Conservation (phyloP, 1,140 invertebrate genomes). For the Plutomurus gul region DNA sequence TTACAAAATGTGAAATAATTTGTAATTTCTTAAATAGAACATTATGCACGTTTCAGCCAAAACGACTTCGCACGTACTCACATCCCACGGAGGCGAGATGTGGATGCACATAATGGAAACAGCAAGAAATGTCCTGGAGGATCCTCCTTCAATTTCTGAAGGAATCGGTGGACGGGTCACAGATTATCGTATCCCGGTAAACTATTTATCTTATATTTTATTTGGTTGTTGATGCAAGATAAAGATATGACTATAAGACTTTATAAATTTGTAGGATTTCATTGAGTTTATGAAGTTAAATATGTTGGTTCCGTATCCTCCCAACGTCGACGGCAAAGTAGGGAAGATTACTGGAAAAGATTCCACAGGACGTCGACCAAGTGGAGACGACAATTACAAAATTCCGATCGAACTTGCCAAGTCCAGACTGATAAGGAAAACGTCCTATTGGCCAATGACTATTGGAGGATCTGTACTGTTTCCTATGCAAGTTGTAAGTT, state of each 20-base stretch:
- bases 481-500: conserved; percentile 77
- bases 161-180: conserved; percentile 89
- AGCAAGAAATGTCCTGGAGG: conserved; percentile 84
- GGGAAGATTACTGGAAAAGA: conserved; percentile 59
- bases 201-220: conserved; percentile 25
- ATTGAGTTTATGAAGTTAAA: conserved; percentile 85
- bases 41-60: conserved; percentile 62
- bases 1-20: background rate
- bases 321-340: background rate
- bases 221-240: background rate
- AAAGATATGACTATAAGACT: background rate
- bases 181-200: conserved; percentile 78
- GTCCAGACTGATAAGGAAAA: conserved; percentile 72
- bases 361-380: conserved; percentile 46
- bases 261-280: conserved; percentile 72
- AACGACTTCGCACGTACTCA: conserved; percentile 88
- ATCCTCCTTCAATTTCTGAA: conserved; percentile 92
- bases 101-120: conserved; percentile 89
- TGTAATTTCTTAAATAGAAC: background rate
- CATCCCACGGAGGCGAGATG: conserved; percentile 93
- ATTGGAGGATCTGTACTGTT: conserved; percentile 88
- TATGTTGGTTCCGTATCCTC: conserved; percentile 68
- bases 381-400: conserved; percentile 48
- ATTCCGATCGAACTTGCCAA: conserved; percentile 67
- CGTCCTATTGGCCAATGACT: conserved; percentile 90